phyloP scores from a whole-genome alignment of 2,888 invertebrate genomes.

The Agrochola lychnidis region DNA sequence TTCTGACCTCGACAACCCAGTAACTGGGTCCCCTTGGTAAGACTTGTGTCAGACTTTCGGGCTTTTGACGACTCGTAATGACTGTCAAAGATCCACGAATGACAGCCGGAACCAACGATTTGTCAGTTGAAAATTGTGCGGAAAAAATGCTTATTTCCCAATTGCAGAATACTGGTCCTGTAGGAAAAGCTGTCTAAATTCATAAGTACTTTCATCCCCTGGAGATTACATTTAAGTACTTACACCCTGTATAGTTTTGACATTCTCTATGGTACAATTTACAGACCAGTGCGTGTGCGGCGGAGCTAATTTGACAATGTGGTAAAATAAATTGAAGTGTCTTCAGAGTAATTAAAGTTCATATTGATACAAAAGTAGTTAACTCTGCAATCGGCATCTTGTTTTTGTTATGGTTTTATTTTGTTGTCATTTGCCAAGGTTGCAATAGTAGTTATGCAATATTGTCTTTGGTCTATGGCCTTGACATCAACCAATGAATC shows the following conservation, averaged over 20 bases:
- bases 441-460: too few relatives aligned
- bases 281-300: background rate
- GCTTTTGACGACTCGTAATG: too few relatives aligned
- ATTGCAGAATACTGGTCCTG: background rate
- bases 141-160: background rate
- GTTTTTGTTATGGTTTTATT: too few relatives aligned
- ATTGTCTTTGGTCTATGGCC: too few relatives aligned
- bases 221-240: background rate
- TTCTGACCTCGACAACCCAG: too few relatives aligned
- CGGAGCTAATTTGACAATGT: background rate
- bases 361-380: too few relatives aligned
- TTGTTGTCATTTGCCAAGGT: too few relatives aligned
- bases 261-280: background rate
- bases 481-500: too few relatives aligned
- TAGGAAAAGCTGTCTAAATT: background rate
- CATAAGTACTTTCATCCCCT: background rate
- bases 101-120: too few relatives aligned
- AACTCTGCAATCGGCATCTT: too few relatives aligned
- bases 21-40: background rate
- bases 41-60: background rate
- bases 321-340: background rate
- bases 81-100: too few relatives aligned
- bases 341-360: background rate
- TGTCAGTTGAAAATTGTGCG: background rate
- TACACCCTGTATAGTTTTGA: background rate